Base-by-base conservation (phyloP, 2,888 invertebrate genomes). In the Atethmia centrago region DNA sequence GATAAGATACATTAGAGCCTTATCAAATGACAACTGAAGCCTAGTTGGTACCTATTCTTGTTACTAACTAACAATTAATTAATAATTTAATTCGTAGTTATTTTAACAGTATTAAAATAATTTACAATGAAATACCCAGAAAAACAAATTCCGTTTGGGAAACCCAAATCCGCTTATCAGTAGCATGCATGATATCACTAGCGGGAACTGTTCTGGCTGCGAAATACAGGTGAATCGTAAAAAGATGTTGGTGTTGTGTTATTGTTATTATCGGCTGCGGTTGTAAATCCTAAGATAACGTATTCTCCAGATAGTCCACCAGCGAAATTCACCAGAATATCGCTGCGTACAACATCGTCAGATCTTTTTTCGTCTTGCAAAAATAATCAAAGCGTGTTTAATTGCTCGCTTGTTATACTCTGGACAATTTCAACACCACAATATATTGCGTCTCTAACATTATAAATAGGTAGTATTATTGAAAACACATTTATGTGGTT, bases 301-400 rank as follows among this genome's bases (percentile, higher is more conserved):
- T 80, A 66, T 70, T 77, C 67, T n/a, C 71, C 65, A 83, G 67
- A 71, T 51, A 74, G 67, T 56, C 71, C 49, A 64, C 68, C 61
- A 74, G 63, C 62, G 10, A 70, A 81, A 55, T 69, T 74, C 70
- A 31, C 66, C 62, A 65, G 73, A 81, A 84, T 63, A 70, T 58
- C 56, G 49, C 84, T 88, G 90, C 89, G 88, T 88, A 91, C 79
- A 86, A 72, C 66, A 82, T 42, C 85, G 80, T 80, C 85, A 85
- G 89, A 86, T 92, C 91, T 93, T 92, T 93, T 94, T 92, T 90
- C 86, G 92, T 90, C 88, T 90, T 90, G 87, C 81, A 79, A 92
- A 93, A 91, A 94, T 92, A 94, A 94, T 91, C 92, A 91, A 89
- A 88, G 84, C 78, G 85, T 76, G 81, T 92, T 93, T 94, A 93